Conservation (phyloP, 53 echinoderm and acorn worm genomes). For the Zoroaster sp. region DNA sequence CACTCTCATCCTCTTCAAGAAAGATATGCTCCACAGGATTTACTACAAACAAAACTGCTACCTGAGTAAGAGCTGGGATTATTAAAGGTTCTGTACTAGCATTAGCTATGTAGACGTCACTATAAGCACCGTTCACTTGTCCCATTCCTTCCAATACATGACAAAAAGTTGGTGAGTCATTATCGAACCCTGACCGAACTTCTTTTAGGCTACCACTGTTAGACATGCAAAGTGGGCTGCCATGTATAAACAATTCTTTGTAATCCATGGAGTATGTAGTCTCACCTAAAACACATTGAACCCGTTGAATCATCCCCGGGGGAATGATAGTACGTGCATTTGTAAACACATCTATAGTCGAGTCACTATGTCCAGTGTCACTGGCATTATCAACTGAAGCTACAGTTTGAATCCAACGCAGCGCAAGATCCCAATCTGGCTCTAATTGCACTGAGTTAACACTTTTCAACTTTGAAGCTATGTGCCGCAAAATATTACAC, state of each 20-base stretch:
- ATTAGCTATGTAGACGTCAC: slow-evolving; percentile 16
- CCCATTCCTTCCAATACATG: slow-evolving; percentile 4
- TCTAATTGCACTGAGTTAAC: background rate
- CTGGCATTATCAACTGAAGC: background rate
- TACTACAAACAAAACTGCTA: background rate
- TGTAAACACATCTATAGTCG: background rate
- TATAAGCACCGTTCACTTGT: background rate
- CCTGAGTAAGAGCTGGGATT: too few species aligned
- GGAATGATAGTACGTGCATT: background rate
- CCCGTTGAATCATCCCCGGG: background rate
- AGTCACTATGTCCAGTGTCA: background rate
- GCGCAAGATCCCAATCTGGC: slow-evolving; percentile 4
- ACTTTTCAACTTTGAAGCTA: background rate
- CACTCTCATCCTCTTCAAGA: background rate
- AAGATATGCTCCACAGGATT: slow-evolving; percentile 3
- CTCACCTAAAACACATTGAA: background rate
- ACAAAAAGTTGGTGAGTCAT: background rate
- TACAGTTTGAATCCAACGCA: background rate
- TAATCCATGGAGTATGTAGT: background rate
- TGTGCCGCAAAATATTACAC: background rate
- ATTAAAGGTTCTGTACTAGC: slow-evolving; percentile 4
- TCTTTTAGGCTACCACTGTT: background rate
- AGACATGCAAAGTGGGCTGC: background rate
- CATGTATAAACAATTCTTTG: background rate
- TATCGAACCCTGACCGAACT: background rate